Percentiles rank a stretch among this genome's conserved stretches.
These are phyloP conservation scores for Rhizomys pruinosus DNA, from an alignment of 2,113 vertebrate species.

Conservation along the genomic window DNA sequence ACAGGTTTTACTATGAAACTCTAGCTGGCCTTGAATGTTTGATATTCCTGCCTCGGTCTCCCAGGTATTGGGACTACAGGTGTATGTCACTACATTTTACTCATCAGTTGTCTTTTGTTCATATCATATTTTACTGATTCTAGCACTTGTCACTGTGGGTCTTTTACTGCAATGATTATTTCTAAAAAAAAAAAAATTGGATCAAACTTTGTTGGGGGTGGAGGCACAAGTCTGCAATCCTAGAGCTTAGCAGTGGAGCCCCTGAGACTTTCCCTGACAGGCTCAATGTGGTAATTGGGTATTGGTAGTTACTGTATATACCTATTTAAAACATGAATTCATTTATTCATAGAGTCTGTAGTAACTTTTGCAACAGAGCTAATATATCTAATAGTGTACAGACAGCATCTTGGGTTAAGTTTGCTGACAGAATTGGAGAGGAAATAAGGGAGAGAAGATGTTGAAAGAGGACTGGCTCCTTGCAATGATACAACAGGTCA, in stretches of 20 bases:
- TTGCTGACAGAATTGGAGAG: background rate
- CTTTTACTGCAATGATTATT: background rate
- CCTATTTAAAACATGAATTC: conserved; percentile 11
- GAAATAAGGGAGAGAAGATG: background rate
- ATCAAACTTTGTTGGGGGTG: background rate
- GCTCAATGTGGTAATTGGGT: background rate
- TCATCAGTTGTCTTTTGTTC: background rate
- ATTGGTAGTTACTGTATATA: background rate
- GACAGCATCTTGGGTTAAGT: background rate
- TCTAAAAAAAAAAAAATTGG: background rate
- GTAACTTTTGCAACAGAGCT: background rate
- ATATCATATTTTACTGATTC: background rate
- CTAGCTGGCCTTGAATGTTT: background rate
- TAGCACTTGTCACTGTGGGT: background rate
- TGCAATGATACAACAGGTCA: background rate
- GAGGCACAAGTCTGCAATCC: background rate
- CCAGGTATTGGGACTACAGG: background rate
- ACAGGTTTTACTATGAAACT: background rate
- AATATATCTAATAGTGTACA: background rate
- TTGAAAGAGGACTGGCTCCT: background rate
- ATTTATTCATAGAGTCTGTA: background rate
- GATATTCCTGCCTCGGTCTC: background rate
- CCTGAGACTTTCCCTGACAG: background rate
- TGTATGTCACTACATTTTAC: background rate
- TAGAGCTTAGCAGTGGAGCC: background rate